Base-by-base conservation (phyloP, 1,140 invertebrate species). In the Dermatophagoides farinae region DNA sequence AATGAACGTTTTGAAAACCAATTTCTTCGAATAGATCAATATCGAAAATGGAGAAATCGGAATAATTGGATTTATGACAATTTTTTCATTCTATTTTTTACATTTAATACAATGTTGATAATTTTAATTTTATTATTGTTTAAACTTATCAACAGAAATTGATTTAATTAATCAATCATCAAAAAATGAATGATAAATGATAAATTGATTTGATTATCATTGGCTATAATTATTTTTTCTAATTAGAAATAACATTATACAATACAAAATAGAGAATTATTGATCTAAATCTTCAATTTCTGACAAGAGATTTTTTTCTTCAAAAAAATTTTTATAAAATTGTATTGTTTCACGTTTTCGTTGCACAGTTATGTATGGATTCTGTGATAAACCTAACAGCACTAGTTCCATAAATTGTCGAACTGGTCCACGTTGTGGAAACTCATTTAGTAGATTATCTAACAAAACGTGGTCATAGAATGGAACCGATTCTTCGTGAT, bases 351-450 rank as follows among this genome's bases (percentile, higher is more conserved):
- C 84, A 59, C 76, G 77, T 70, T 97, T 97, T 65, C 92, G 84
- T 66, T 85, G 68, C 0, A 86, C 86, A 16, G 84, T 85, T 62
- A 96, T 75, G 70, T 85, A 90, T 6, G 88, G 81, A 77, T 97
- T 98, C 72, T 92, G 92, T 0, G 88, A 90, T 11, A 97, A 75
- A n/a, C 90, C 91, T 0, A 85, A 78, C 65, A 83, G 85, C 0
- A 97, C 90, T 8, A 97, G 75, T 70, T 97, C 90, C 91, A 98
- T 97, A 70, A 95, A 97, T 72, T 96, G 86, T 18, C 86, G 75
- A 60, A 98, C 78, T 0, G 92, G 90, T 0, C 91, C 91, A 67
- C 77, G 80, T 41, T 73, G 77, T 0, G 93, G 92, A 73, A 93
- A 96, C 83, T 86, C 91, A 1, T 76, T 79, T 69, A 84, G 78